Base-by-base conservation (phyloP, 2,113 vertebrate species). In the Sus scrofa region DNA sequence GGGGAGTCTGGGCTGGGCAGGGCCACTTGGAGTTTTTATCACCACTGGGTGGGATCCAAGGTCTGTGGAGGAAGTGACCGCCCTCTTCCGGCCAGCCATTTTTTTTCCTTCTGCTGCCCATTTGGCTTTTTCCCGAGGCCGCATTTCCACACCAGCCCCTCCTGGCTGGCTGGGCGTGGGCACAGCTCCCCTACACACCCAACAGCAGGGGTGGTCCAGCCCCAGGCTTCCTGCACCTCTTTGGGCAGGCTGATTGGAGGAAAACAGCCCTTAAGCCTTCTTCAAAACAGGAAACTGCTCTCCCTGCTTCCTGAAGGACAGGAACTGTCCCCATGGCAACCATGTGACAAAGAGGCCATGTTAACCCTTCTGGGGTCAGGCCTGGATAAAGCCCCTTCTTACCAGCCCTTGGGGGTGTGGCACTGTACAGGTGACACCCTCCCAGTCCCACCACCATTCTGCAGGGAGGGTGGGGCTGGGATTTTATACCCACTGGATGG, bases 261-360 rank as follows among this genome's bases (percentile, higher is more conserved):
- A 99, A 99, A 99, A 98, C 97, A 98, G 98, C 98, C 98, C 99
- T 99, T 99, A 98, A 98, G 98, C 98, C 98, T 99, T 98, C 99
- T 99, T 99, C 99, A 99, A 99, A 99, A 99, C 99, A 99, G 99
- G 99, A 99, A 99, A 99, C 98, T 99, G 98, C 98, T 99, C 99
- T 99, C 99, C 98, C 99, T 98, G 99, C 99, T 99, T 99, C 99
- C 99, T 99, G 99, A 99, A 99, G 99, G 99, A 99, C 99, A 99
- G 99, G 99, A 99, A 99, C 98, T 95, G 98, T 99, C 99, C 99
- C 99, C 99, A 98, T 99, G 99, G 99, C 99, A 99, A 99, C 99
- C 98, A 67, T 86, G 98, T 99, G 99, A 99, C 99, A 99, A 99
- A 99, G 98, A 98, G 98, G 98, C 98, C 95, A 96, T 15, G 37